Evolutionary conservation across 2,113 vertebrate species (phyloP), one percentile per base, ranked within the genome.

Genomic region (Salvelinus namaycush): DNA sequence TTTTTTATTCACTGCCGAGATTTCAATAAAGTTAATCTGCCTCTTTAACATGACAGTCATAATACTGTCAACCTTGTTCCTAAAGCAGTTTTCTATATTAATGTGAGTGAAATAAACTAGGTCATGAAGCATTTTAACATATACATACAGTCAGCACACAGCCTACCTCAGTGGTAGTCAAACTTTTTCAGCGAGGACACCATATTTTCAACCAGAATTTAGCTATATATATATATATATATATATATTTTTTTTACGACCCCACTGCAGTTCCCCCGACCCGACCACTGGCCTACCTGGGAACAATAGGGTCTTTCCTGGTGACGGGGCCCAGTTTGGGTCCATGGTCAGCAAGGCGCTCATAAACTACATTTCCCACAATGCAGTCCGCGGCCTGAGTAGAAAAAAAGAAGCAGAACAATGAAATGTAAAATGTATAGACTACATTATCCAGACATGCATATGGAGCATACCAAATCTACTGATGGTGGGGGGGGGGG

Each of bases 301-400:
- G 97, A 77, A 97, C 96, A 79, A 99, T 87, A 4, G 98, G 98
- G 79, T 95, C 7, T 81, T 95, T 95, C 81, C 84, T 93, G 79
- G 69, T 95, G 67, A 99, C 80, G 26, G 93, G 91, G 78, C 97
- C 98, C 64, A 97, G 90, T 80, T 95, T 97, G 77, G 97, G 97
- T 24, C 97, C 97, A 14, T 96, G 86, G 75, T 80, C 91, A 64
- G 96, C 94, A 18, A 98, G 87, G 71, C 96, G 95, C 76, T 99
- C 97, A 75, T 98, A 98, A 77, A 91, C 88, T 68, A 99, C 90
- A 71, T 95, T 97, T 77, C 94, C 97, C 92, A 97, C 84, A 80
- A 97, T 82, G 74, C 98, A 99, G 83, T 93, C 96, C 57, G 94
- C 78, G 29, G 96, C 98, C 98, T 99, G 67, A 44, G 65, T 77